phyloP scores from a whole-genome alignment of 2,888 invertebrate genomes.

The Sisyra nigra region DNA sequence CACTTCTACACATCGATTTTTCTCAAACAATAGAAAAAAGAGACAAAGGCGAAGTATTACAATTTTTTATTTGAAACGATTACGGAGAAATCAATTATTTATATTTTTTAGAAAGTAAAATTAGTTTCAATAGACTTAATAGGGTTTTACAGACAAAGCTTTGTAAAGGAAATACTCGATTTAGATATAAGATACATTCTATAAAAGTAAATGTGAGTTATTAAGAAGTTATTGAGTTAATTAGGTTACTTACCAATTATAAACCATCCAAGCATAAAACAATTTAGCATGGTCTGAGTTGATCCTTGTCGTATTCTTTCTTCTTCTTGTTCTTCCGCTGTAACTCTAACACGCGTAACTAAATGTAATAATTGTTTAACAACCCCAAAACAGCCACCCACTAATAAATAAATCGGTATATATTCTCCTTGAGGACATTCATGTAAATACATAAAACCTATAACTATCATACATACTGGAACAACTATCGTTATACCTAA shows the following conservation, averaged over 20 bases:
- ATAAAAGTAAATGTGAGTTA: too few relatives aligned
- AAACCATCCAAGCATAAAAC: slow-evolving; percentile 52
- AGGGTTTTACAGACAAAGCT: too few relatives aligned
- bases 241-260: slow-evolving; percentile 37
- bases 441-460: slow-evolving; percentile 44
- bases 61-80: too few relatives aligned
- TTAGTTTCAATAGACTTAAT: too few relatives aligned
- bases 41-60: too few relatives aligned
- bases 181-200: too few relatives aligned
- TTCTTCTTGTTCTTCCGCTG: slow-evolving; percentile 34
- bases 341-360: slow-evolving; percentile 33
- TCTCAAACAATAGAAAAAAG: too few relatives aligned
- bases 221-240: too few relatives aligned
- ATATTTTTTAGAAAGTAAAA: too few relatives aligned
- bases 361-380: slow-evolving; percentile 43
- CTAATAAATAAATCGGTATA: slow-evolving; percentile 51
- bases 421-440: slow-evolving; percentile 48
- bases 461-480: slow-evolving; percentile 50
- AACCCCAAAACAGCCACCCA: slow-evolving; percentile 34
- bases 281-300: slow-evolving; percentile 37
- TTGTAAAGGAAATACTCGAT: too few relatives aligned
- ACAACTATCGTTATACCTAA: slow-evolving; percentile 43
- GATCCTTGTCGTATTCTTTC: slow-evolving; percentile 35
- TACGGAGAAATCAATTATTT: too few relatives aligned
- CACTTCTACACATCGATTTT: too few relatives aligned